phyloP scores from a whole-genome alignment of 2,888 invertebrate genomes.

The Sialis lutaria region DNA sequence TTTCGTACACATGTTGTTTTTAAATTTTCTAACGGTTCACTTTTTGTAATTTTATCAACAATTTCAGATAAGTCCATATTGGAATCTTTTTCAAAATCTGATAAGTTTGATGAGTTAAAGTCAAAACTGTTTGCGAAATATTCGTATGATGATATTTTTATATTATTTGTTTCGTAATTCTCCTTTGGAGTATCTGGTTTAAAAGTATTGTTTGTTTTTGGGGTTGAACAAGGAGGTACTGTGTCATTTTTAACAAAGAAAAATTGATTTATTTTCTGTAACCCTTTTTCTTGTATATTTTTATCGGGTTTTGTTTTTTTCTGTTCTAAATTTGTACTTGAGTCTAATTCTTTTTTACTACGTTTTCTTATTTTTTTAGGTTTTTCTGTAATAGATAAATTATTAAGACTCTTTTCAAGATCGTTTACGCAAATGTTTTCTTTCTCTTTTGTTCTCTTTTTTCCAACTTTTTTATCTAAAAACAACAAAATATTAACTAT shows the following conservation, averaged over 20 bases:
- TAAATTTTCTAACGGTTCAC: too few species aligned
- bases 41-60: conserved; percentile 28
- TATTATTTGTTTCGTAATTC: conserved; percentile 1
- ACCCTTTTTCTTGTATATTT: too few species aligned
- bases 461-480: too few species aligned
- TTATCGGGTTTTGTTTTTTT: too few species aligned
- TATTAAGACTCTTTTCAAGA: not conserved
- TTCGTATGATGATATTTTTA: conserved; percentile 4
- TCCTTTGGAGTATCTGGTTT: conserved; percentile 9
- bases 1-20: too few species aligned
- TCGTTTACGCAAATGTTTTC: not conserved
- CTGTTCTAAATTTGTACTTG: too few species aligned
- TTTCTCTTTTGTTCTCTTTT: too few species aligned
- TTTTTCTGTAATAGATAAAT: conserved; percentile 13
- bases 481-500: not conserved
- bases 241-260: too few species aligned
- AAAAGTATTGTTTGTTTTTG: conserved; percentile 8
- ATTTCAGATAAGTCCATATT: conserved; percentile 32
- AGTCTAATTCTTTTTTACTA: conserved; percentile 8
- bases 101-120: conserved; percentile 18
- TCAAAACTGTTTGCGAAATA: conserved; percentile 8
- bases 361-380: conserved; percentile 12
- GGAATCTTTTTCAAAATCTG: conserved; percentile 23
- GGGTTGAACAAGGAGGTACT: too few species aligned
- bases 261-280: too few species aligned